Percentiles rank a stretch among this genome's conserved stretches.
phyloP scores from a whole-genome alignment of 2,113 vertebrate genomes.

The Neofelis nebulosa region DNA sequence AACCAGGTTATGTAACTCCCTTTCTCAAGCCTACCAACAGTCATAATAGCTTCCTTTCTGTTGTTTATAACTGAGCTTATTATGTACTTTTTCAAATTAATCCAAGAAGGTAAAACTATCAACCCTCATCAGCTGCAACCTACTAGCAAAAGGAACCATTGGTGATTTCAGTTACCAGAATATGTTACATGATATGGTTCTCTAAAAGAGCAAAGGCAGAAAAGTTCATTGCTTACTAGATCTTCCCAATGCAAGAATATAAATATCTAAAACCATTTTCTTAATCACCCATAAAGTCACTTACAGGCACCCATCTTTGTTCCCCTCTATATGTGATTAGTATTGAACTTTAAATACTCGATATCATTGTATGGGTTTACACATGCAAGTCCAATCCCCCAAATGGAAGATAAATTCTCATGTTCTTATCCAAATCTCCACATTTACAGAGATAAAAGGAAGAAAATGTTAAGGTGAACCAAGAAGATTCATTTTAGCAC shows the following conservation, averaged over 20 bases:
- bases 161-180: neutral
- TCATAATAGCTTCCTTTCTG: neutral
- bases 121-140: neutral
- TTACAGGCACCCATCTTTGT: neutral
- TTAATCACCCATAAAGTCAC: neutral
- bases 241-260: neutral
- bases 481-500: neutral
- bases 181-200: neutral
- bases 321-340: neutral
- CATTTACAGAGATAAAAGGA: neutral
- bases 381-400: neutral
- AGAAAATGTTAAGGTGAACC: neutral
- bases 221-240: neutral
- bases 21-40: neutral
- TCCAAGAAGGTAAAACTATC: neutral
- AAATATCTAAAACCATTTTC: constrained; percentile 22
- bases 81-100: neutral
- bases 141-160: constrained; percentile 13
- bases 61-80: neutral
- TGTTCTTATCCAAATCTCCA: neutral
- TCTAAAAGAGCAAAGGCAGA: neutral
- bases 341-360: neutral
- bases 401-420: neutral
- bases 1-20: neutral
- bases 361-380: neutral